Base-by-base conservation (phyloP, 1,140 invertebrate genomes). In the Habropoda laboriosa region DNA sequence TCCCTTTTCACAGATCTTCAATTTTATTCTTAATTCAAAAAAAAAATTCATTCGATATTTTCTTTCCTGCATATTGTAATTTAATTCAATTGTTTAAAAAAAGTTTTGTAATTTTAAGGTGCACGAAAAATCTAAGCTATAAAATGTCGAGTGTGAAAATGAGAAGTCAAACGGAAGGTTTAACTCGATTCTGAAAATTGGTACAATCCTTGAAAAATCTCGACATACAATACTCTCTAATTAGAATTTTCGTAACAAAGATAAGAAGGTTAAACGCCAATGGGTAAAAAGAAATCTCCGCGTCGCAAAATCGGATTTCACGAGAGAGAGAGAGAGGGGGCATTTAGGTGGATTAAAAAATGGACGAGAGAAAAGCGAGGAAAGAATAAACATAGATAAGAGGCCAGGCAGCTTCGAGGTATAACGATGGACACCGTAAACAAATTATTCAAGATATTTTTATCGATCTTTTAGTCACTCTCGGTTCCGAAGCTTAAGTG, bases 371-470 rank as follows among this genome's bases (percentile, higher is more conserved):
- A 68, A 53, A 38, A 68, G 16, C 38, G n/a, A 12, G 8, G 35
- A n/a, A n/a, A 24, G 16, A 45, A 64, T 24, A 42, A 42, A 30
- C 38, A 13, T 63, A 7, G 61, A 30, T 45, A 45, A 13, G 18
- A 12, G 3, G 13, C 1, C 21, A 53, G n/a, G 10, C 2, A 3
- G 13, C 24, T 71, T 4, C 10, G 6, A 35, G 24, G 16, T 60
- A 58, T 27, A 45, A 45, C 38, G 21, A 60, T 32, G 18, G 40
- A 35, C 16, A 40, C n/a, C 4, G 38, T n/a, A 30, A 72, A 72
- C 27, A 72, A 72, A 72, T 72, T 76, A 67, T 76, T 67, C 73
- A 45, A 27, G 35, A 35, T 45, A 76, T 67, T 76, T 35, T 21
- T 55, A 76, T 76, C 63, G 61, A 76, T 76, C 61, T 51, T 76